These are phyloP conservation scores for Eupithecia pulchellata DNA, from an alignment of 2,888 invertebrate genomes.

Conservation along the genomic window DNA sequence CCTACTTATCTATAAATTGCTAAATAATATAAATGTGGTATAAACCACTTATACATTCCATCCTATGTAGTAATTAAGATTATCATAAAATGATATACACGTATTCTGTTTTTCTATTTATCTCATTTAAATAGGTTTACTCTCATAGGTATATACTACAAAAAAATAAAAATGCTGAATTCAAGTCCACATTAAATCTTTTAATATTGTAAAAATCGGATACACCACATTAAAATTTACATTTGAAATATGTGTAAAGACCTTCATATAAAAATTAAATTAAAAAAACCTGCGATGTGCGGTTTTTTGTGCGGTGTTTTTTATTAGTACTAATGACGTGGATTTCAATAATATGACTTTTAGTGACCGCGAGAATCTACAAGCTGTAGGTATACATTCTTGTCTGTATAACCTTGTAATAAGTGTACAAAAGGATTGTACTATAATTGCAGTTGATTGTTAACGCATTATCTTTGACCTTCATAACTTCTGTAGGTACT, in stretches of 20 bases:
- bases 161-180: not conserved
- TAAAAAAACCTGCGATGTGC: not conserved
- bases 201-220: too few relatives aligned
- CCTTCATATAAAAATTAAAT: not conserved
- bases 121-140: not conserved
- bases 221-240: not conserved
- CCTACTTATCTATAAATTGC: not conserved
- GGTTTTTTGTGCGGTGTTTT: not conserved
- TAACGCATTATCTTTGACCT: constrained; percentile 6
- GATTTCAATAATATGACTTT: not conserved
- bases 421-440: constrained; percentile 14
- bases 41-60: constrained; percentile 1
- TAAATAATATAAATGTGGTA: not conserved
- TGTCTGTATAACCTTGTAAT: not conserved
- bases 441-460: constrained; percentile 2
- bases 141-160: not conserved
- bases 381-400: not conserved
- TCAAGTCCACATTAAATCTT: not conserved
- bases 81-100: not conserved
- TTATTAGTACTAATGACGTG: not conserved
- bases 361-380: not conserved
- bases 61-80: not conserved
- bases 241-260: not conserved
- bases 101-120: not conserved
- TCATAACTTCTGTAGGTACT: not conserved